A percentile compares a stretch with the other conserved stretches of the same genome.
Evolutionary conservation across 1,140 invertebrate genomes (phyloP).

Genomic region (Liolophura sinensis): DNA sequence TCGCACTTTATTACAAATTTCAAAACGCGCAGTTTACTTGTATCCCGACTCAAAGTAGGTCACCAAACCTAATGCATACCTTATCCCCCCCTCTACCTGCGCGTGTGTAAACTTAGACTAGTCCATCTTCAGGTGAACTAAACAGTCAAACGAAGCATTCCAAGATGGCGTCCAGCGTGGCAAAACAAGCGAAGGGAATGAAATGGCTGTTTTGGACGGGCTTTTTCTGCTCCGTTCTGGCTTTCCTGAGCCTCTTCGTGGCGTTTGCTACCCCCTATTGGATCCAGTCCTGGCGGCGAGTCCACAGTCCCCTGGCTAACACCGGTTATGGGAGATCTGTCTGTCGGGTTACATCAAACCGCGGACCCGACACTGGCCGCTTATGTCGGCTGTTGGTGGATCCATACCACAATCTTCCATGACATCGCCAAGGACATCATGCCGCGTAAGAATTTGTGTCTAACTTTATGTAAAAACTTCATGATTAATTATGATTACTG

Average conservation of each 20-base stretch:
- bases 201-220: conserved; percentile 30
- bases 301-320: conserved; percentile 71
- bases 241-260: conserved; percentile 68
- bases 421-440: conserved; percentile 88
- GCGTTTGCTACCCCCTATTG: conserved; percentile 94
- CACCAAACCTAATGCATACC: no score
- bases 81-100: no score
- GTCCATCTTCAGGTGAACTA: not conserved
- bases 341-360: conserved; percentile 90
- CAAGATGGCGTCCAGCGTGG: no score
- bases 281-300: conserved; percentile 91
- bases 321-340: conserved; percentile 97
- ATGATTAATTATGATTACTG: no score
- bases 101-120: not conserved
- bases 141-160: not conserved
- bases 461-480: no score
- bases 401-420: conserved; percentile 88
- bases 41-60: no score
- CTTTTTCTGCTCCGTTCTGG: conserved; percentile 39
- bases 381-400: conserved; percentile 92
- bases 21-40: no score
- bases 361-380: conserved; percentile 86
- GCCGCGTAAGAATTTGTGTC: conserved; percentile 65
- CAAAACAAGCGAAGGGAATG: no score
- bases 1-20: no score